Percentiles rank a stretch among this genome's conserved stretches.
These are phyloP conservation scores for Xerus inauris DNA, from an alignment of 2,113 vertebrate species.

Conservation along the genomic window DNA sequence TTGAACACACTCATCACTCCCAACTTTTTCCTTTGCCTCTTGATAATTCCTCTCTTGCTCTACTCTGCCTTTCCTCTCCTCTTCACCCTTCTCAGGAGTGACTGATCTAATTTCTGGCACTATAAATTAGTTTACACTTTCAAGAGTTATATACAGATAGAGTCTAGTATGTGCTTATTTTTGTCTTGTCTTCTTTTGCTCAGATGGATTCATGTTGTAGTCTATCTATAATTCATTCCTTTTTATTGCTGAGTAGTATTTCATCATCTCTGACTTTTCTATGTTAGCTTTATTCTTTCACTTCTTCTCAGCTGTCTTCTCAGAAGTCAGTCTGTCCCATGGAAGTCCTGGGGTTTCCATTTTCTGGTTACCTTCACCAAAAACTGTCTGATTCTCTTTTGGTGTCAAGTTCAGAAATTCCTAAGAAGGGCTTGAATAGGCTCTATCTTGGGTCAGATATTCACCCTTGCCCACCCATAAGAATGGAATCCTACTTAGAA, in stretches of 20 bases:
- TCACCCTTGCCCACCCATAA: too few relatives aligned
- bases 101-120: background rate
- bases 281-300: background rate
- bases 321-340: background rate
- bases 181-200: background rate
- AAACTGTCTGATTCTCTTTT: background rate
- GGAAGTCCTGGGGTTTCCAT: background rate
- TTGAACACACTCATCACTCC: background rate
- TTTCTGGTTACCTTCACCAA: background rate
- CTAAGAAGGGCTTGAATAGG: background rate
- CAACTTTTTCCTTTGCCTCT: background rate
- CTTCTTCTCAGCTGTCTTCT: background rate
- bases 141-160: background rate
- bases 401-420: slow-evolving; percentile 3
- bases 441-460: background rate
- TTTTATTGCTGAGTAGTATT: background rate
- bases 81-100: background rate
- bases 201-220: background rate
- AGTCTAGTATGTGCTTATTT: background rate
- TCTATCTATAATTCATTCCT: background rate
- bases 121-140: background rate
- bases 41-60: background rate
- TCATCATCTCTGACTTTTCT: background rate
- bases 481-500: too few relatives aligned
- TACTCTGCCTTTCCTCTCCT: background rate